phyloP scores from a whole-genome alignment of 2,888 invertebrate genomes.

The Brenthis hecate region DNA sequence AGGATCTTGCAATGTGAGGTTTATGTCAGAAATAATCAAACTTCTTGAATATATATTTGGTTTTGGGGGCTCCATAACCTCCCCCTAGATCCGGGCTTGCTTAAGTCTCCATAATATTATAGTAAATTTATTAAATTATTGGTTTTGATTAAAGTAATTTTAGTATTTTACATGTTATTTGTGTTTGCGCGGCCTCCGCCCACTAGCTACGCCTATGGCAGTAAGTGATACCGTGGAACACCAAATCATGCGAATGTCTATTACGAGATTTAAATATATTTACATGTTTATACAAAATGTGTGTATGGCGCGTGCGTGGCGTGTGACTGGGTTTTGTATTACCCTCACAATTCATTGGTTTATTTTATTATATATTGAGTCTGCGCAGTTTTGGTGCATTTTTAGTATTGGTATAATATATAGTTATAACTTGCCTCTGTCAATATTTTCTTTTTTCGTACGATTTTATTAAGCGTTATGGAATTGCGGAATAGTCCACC shows the following conservation, averaged over 20 bases:
- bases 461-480: neutral
- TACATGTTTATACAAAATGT: slow-evolving; percentile 46
- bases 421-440: no score
- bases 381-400: slow-evolving; percentile 13
- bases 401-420: neutral
- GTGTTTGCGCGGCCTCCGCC: no score
- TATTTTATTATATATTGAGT: slow-evolving; percentile 30
- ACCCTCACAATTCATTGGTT: slow-evolving; percentile 57
- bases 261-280: slow-evolving; percentile 45
- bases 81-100: no score
- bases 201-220: slow-evolving; percentile 21
- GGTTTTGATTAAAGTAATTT: no score
- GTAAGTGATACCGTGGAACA: slow-evolving; percentile 41
- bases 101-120: no score
- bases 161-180: no score
- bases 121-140: no score
- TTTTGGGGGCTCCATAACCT: no score
- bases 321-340: slow-evolving; percentile 46
- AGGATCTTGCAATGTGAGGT: no score
- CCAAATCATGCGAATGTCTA: slow-evolving; percentile 44
- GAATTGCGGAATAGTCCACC: neutral
- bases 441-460: no score
- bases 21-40: no score
- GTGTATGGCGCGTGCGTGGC: slow-evolving; percentile 36
- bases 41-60: no score